Conservation (phyloP, 2,113 vertebrate genomes). For the Elephas maximus region DNA sequence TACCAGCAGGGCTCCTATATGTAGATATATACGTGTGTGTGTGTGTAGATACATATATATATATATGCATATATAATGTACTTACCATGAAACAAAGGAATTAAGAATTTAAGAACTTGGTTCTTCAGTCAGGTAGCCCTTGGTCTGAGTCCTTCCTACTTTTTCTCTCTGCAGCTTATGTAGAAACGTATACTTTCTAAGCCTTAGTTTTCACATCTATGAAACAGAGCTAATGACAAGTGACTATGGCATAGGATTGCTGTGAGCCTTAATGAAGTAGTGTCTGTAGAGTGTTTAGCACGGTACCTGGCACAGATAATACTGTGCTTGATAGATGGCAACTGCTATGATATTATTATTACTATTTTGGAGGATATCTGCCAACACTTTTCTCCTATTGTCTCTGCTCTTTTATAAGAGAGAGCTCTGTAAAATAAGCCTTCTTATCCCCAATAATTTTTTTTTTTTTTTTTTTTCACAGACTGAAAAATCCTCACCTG, state of each 20-base stretch:
- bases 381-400: not conserved
- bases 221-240: not conserved
- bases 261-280: not conserved
- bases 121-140: not conserved
- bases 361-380: not conserved
- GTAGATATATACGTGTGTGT: no score
- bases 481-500: not conserved
- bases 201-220: not conserved
- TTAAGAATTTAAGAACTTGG: not conserved
- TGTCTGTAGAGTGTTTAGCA: accelerated
- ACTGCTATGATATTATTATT: not conserved
- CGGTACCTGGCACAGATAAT: not conserved
- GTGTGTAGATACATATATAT: no score
- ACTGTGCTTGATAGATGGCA: not conserved
- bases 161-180: not conserved
- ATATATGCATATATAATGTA: not conserved
- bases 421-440: not conserved
- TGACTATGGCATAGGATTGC: not conserved
- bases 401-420: not conserved
- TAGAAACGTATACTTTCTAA: not conserved
- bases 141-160: not conserved
- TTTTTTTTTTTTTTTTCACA: not conserved
- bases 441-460: not conserved
- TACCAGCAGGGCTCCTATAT: no score
- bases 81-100: not conserved